Conservation (phyloP, 2,888 invertebrate species). For the Ophioninae sp. region DNA sequence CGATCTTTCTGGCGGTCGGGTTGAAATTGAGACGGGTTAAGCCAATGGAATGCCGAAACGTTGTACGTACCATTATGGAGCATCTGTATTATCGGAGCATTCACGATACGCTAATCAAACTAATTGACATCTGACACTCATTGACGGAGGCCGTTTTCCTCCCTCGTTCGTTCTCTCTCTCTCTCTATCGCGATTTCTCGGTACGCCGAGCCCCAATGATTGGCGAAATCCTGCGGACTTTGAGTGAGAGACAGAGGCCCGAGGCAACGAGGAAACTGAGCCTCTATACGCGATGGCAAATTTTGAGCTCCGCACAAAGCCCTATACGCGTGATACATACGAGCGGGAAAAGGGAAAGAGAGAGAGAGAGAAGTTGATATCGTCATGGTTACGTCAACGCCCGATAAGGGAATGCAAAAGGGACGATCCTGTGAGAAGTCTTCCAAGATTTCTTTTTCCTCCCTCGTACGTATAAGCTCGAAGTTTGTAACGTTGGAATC, state of each 20-base stretch:
- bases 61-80: conserved; percentile 9
- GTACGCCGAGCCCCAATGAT: conserved; percentile 43
- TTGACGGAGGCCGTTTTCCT: conserved; percentile 4
- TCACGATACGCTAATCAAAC: conserved; percentile 60
- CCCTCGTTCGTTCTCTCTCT: background rate
- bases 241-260: conserved; percentile 32
- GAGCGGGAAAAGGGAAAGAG: background rate
- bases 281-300: conserved; percentile 22
- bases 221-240: conserved; percentile 54
- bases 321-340: background rate
- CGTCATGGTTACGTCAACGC: conserved; percentile 58
- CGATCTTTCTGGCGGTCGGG: background rate
- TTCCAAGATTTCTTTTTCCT: background rate
- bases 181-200: background rate
- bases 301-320: conserved; percentile 28
- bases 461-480: background rate
- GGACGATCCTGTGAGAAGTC: background rate
- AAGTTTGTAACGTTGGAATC: too few species aligned
- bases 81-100: conserved; percentile 37
- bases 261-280: conserved; percentile 21
- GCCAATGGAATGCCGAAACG: conserved; percentile 45
- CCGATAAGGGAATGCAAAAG: conserved; percentile 41
- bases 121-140: conserved; percentile 62
- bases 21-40: conserved; percentile 38
- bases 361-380: conserved; percentile 45